phyloP scores from a whole-genome alignment of 1,140 invertebrate genomes.

The Amyelois transitella region DNA sequence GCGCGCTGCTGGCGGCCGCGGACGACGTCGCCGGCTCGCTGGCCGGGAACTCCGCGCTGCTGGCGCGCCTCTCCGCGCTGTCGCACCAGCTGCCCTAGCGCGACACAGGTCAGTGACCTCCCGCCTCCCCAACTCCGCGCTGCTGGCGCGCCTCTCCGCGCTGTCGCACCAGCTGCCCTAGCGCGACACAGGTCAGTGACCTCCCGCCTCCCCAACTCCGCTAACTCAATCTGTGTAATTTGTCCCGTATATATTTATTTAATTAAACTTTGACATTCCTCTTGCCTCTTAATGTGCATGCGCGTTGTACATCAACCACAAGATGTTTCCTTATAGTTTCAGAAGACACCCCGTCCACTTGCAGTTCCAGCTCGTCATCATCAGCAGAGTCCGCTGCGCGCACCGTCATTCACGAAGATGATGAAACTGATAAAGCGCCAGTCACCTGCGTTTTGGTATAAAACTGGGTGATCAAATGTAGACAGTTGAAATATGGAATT shows the following conservation, averaged over 20 bases:
- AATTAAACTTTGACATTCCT: too few species aligned
- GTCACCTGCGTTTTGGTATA: not conserved
- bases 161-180: constrained; percentile 35
- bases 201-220: constrained; percentile 25
- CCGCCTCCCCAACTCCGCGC: constrained; percentile 29
- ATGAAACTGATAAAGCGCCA: not conserved
- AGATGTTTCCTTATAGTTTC: too few species aligned
- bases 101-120: too few species aligned
- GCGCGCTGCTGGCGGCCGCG: constrained; percentile 42
- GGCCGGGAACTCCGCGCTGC: constrained; percentile 34
- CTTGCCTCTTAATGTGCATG: not conserved
- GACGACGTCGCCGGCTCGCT: constrained; percentile 34
- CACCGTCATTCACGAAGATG: not conserved
- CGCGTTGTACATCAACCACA: too few species aligned
- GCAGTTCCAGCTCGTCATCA: not conserved
- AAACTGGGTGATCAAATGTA: too few species aligned
- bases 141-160: constrained; percentile 33
- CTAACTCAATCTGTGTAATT: too few species aligned
- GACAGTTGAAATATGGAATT: too few species aligned
- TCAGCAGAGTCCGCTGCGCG: not conserved
- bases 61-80: constrained; percentile 31
- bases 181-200: too few species aligned
- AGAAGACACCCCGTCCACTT: not conserved
- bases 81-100: constrained; percentile 38
- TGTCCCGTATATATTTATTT: too few species aligned